Percentiles rank a stretch among this genome's conserved stretches.
phyloP scores from a whole-genome alignment of 2,888 invertebrate species.

The Yponomeuta plumbellus region DNA sequence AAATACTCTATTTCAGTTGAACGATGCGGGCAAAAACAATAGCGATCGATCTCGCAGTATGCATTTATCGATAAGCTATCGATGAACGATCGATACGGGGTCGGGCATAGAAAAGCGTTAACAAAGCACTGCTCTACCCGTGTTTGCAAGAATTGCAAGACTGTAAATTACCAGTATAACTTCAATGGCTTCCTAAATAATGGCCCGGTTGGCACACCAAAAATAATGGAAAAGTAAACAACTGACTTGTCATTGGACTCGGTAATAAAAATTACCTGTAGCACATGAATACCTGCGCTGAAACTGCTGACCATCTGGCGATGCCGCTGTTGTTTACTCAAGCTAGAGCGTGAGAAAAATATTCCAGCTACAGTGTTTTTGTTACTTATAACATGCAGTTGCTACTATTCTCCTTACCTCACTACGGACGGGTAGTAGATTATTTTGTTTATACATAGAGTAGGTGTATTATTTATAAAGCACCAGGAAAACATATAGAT shows the following conservation, averaged over 20 bases:
- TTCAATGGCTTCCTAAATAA: not conserved
- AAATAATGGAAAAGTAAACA: not conserved
- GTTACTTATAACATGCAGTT: not conserved
- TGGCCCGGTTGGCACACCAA: no score
- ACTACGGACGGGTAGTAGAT: no score
- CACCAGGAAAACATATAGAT: no score
- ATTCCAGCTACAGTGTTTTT: not conserved
- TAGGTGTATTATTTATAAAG: no score
- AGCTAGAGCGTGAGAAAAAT: not conserved
- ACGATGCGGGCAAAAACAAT: slow-evolving; percentile 6
- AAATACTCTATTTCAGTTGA: no score
- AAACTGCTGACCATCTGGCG: not conserved
- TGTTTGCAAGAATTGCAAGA: no score
- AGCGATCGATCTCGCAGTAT: slow-evolving; percentile 8
- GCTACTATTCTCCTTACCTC: no score
- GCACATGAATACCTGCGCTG: not conserved
- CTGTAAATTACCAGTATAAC: no score
- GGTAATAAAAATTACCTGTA: not conserved
- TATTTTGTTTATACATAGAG: no score
- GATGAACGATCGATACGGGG: slow-evolving; percentile 10
- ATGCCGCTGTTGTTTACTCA: not conserved
- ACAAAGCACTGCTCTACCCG: no score
- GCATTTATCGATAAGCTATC: slow-evolving; percentile 11
- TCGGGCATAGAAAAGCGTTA: not conserved
- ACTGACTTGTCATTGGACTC: not conserved